Conservation (phyloP, 2,797 vertebrate species). For the Chelon auratus region DNA sequence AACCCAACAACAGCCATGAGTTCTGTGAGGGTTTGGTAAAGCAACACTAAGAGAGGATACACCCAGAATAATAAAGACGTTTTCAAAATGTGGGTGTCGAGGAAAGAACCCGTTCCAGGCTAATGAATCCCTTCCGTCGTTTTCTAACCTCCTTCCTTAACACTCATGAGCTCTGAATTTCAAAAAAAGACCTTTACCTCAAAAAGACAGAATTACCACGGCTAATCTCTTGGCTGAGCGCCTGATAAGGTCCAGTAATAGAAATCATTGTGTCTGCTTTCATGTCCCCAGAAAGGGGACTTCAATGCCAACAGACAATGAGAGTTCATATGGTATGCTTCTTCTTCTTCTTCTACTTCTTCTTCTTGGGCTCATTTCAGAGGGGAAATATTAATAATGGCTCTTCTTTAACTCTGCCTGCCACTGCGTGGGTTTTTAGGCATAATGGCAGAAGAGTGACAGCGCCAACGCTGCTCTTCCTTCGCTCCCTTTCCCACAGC, state of each 20-base stretch:
- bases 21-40: constrained; percentile 10
- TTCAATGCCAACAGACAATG: constrained; percentile 53
- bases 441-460: constrained; percentile 61
- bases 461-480: constrained; percentile 42
- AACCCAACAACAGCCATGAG: constrained; percentile 3
- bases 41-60: neutral
- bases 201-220: constrained; percentile 58
- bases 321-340: constrained; percentile 19
- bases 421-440: constrained; percentile 59
- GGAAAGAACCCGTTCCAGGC: constrained; percentile 26
- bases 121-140: constrained; percentile 45
- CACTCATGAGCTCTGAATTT: constrained; percentile 45
- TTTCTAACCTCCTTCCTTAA: constrained; percentile 9
- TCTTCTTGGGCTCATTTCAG: constrained; percentile 57
- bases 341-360: constrained; percentile 6
- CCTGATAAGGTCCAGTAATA: constrained; percentile 72
- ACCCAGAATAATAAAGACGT: constrained; percentile 6
- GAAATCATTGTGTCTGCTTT: constrained; percentile 66
- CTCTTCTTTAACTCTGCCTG: constrained; percentile 57
- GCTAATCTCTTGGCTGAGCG: constrained; percentile 63
- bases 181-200: constrained; percentile 43
- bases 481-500: constrained; percentile 36
- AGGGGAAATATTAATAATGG: constrained; percentile 58
- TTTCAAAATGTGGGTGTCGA: constrained; percentile 35
- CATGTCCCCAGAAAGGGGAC: constrained; percentile 55